Base-by-base conservation (phyloP, 92 coral and sea anemone species). In the Actinernus sp. region DNA sequence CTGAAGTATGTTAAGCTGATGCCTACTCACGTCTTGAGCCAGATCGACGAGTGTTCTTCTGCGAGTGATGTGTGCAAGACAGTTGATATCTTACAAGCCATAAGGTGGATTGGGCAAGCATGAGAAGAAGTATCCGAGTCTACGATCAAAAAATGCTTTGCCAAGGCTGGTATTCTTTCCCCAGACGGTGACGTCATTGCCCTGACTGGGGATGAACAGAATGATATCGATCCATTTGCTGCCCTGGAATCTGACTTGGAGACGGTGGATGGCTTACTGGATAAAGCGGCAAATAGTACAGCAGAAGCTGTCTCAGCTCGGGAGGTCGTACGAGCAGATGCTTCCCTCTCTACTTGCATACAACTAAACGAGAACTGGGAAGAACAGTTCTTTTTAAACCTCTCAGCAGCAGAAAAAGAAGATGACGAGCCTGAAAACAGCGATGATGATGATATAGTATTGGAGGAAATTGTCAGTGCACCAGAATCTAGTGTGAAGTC, bases 231-330 rank as follows among this genome's bases (percentile, higher is more conserved):
- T 64, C 81, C 81, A 55, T 62, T 74, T 74, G 33, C 72, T 50
- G 81, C 50, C 81, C 64, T 74, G 36, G 81, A 74, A 74, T 61
- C 50, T 74, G 81, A 74, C 23, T 61, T 63, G 50, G 50, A 30
- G 38, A 61, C 50, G 81, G 72, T 74, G 50, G 49, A 74, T 28
- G 43, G 37, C 63, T 63, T 74, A 48, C 81, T 74, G 55, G 71
- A 63, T 37, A 37, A 37, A 37, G 43, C 43, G 43, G n/a, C 21
- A 26, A 43, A 14, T 61, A 74, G 81, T 45, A 54, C 17, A 38
- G 81, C 63, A 64, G 81, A 50, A 72, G 81, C 63, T 7, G 23
- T 27, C 29, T 51, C 56, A 38, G 69, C 71, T 49, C 27, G 61
- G 27, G 61, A 72, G 51, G 39, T 60, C 55, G 45, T 74, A 36